phyloP scores from a whole-genome alignment of 2,888 invertebrate genomes.

The Nudaria mundana region DNA sequence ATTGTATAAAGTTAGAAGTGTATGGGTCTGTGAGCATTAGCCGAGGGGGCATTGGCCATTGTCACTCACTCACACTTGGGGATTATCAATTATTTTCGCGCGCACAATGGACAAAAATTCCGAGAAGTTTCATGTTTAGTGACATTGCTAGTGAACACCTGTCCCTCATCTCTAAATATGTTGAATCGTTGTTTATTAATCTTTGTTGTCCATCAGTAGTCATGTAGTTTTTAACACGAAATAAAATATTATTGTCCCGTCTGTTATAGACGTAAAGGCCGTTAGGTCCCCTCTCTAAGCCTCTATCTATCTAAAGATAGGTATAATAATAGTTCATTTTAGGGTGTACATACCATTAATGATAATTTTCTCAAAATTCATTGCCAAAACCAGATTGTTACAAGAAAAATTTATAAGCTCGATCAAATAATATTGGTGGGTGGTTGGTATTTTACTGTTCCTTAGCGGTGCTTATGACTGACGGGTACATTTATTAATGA shows the following conservation, averaged over 20 bases:
- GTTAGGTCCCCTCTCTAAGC: too few relatives aligned
- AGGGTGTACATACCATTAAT: too few relatives aligned
- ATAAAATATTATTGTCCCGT: too few relatives aligned
- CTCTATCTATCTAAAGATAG: too few relatives aligned
- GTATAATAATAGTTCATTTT: too few relatives aligned
- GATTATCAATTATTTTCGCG: conserved; percentile 60
- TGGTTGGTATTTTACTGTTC: background rate
- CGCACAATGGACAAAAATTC: conserved; percentile 57
- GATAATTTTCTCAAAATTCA: too few relatives aligned
- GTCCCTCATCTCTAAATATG: conserved; percentile 49
- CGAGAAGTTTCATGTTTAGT: conserved; percentile 56
- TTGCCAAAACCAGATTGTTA: too few relatives aligned
- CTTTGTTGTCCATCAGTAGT: too few relatives aligned
- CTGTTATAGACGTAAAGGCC: too few relatives aligned
- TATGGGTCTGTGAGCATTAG: conserved; percentile 10
- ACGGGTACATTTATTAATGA: conserved; percentile 4
- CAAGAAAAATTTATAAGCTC: too few relatives aligned
- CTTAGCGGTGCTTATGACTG: conserved; percentile 6
- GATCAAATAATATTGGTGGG: too few relatives aligned
- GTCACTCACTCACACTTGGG: conserved; percentile 30
- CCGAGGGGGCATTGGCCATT: conserved; percentile 33
- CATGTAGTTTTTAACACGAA: too few relatives aligned
- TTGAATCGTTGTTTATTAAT: background rate
- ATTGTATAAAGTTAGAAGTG: conserved; percentile 8
- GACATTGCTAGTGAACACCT: conserved; percentile 80